Evolutionary conservation across 2,797 vertebrate genomes (phyloP), one percentile per base, ranked within the genome.

Genomic region (Antennarius maculatus): DNA sequence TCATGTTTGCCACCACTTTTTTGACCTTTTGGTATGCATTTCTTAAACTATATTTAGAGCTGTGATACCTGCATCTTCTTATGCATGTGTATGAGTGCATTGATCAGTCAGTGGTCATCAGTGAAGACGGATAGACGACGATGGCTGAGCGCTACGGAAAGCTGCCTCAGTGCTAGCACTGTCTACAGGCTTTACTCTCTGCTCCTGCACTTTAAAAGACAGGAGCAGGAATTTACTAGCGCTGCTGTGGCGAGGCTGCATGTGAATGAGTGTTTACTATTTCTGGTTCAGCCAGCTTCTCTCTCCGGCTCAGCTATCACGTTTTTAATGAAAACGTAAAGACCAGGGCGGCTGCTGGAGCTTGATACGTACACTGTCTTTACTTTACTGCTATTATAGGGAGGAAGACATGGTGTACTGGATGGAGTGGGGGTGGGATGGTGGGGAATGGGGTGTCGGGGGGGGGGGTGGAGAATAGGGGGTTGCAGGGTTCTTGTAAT

Each of bases 401-500:
- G 34, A 51, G 41, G 61, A 54, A 58, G 52, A 61, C 12, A 9
- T 47, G 37, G 61, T 10, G 12, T 66, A 16, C 51, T 31, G 69
- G 31, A 56, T 28, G 29, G 47, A n/a, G 53, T 4, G 9, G 43
- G 41, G 39, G 43, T 52, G 52, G 49, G 61, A 23, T 23, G 23
- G 54, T 54, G 60, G 65, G 51, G 76, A 56, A 69, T 56, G 60
- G 18, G n/a, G n/a, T n/a, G n/a, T n/a, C n/a, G n/a, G 23, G 29
- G 52, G 13, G 43, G 45, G 6, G 54, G 23, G 54, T 54, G 60
- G 65, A 51, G 76, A 58, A 69, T 56, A 69, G 75, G 77, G 77
- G 82, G 83, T 82, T 80, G 80, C 70, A 76, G 78, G 86, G 81
- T 80, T 86, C 81, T 86, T 79, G 80, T 90, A 91, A 90, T 91